phyloP scores from a whole-genome alignment of 1,140 invertebrate species.

The Chironomus striatipennis region DNA sequence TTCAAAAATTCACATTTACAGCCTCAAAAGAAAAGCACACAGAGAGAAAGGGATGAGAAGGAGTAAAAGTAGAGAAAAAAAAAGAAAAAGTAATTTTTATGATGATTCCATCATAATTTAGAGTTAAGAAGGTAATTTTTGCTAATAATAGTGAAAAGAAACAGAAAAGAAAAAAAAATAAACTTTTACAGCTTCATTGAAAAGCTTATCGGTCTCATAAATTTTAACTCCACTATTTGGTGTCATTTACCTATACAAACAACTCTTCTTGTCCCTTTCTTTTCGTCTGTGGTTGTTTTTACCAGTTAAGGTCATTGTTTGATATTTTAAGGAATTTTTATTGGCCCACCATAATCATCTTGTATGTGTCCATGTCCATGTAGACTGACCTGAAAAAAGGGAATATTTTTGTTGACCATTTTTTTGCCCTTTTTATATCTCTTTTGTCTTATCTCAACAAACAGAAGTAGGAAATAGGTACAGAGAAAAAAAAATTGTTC shows the following conservation, averaged over 20 bases:
- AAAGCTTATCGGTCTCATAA: slow-evolving; percentile 12
- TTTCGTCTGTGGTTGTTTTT: not conserved
- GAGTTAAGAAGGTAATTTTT: slow-evolving; percentile 3
- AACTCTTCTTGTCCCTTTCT: not conserved
- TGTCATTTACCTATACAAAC: not conserved
- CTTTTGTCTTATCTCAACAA: not conserved
- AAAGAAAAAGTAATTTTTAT: not conserved
- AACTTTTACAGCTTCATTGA: slow-evolving; percentile 9
- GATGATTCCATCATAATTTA: slow-evolving; percentile 19
- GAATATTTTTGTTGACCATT: not conserved
- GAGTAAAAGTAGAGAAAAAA: not conserved
- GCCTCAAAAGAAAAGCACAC: not conserved
- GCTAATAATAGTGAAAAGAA: not conserved
- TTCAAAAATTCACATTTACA: not conserved
- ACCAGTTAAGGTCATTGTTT: slow-evolving; percentile 4
- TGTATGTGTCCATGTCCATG: not conserved
- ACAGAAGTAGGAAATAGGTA: slow-evolving; percentile 22
- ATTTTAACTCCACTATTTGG: slow-evolving; percentile 12
- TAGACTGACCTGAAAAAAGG: not conserved
- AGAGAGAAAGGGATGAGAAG: not conserved
- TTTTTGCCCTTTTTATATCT: not conserved
- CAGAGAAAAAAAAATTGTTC: not conserved
- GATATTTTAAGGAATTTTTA: slow-evolving; percentile 20
- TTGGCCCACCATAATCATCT: slow-evolving; percentile 20
- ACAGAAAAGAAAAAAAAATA: not conserved